A percentile compares a stretch with the other conserved stretches of the same genome.
phyloP scores from a whole-genome alignment of 2,888 invertebrate species.

The Linyphia triangularis region DNA sequence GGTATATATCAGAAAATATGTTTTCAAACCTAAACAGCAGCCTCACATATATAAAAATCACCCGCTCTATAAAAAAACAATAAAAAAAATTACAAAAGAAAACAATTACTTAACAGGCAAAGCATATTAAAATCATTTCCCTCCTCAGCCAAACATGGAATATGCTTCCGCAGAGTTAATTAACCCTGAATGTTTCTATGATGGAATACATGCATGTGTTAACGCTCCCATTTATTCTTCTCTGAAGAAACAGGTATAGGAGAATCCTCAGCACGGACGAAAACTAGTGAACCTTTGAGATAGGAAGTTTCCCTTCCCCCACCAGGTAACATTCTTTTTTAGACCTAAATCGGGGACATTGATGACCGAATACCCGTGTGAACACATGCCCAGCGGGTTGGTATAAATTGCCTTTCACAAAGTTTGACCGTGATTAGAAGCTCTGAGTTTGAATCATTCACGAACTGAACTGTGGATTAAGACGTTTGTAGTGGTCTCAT shows the following conservation, averaged over 20 bases:
- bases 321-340: constrained; percentile 71
- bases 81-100: neutral
- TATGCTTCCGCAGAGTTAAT: neutral
- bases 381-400: constrained; percentile 50
- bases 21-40: no score
- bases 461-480: constrained; percentile 16
- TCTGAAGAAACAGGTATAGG: constrained; percentile 37
- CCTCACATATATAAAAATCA: neutral
- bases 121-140: neutral
- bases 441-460: neutral
- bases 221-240: constrained; percentile 34
- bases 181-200: neutral
- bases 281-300: constrained; percentile 68
- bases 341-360: constrained; percentile 70
- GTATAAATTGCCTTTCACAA: constrained; percentile 53
- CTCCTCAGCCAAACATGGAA: neutral
- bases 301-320: constrained; percentile 24
- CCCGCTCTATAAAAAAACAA: neutral
- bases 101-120: neutral
- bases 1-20: no score
- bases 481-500: neutral
- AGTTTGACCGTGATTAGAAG: constrained; percentile 47
- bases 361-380: constrained; percentile 72
- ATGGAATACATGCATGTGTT: neutral
- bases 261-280: constrained; percentile 22